Evolutionary conservation across 2,888 invertebrate genomes (phyloP).

Genomic region (Amblyteles armatorius): DNA sequence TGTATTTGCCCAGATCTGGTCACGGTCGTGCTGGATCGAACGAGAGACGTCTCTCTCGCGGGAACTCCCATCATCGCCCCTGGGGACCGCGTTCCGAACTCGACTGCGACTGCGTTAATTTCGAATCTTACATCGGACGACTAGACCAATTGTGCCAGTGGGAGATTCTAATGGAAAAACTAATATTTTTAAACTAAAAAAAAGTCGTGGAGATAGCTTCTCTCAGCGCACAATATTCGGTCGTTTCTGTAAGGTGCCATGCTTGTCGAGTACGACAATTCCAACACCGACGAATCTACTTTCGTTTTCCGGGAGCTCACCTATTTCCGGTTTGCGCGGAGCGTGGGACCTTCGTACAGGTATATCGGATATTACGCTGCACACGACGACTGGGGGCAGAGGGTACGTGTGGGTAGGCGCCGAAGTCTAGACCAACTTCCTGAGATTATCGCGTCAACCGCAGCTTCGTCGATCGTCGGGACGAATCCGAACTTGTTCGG

Average conservation of each 20-base stretch:
- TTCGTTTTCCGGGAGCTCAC: background rate
- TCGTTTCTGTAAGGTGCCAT: too few species aligned
- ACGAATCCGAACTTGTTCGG: conserved; percentile 13
- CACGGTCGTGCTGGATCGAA: too few species aligned
- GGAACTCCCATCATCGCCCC: too few species aligned
- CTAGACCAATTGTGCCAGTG: background rate
- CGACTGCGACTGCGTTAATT: background rate
- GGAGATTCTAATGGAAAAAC: background rate
- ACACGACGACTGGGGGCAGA: background rate
- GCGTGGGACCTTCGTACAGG: background rate
- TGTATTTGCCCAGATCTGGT: too few species aligned
- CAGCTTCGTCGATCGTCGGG: conserved; percentile 35
- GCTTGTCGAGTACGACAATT: too few species aligned
- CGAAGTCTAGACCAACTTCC: conserved; percentile 33
- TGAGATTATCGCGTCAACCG: conserved; percentile 49
- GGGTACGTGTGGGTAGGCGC: background rate
- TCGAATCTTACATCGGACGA: conserved; percentile 6
- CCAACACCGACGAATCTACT: background rate
- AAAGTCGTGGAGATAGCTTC: background rate
- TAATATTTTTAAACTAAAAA: too few species aligned
- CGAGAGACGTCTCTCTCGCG: too few species aligned
- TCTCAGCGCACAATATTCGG: background rate
- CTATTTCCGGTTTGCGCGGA: conserved; percentile 20
- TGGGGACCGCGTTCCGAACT: background rate
- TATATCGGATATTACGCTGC: background rate